A percentile compares a stretch with the other conserved stretches of the same genome.
phyloP scores from a whole-genome alignment of 2,113 vertebrate species.

The Austrofundulus limnaeus region DNA sequence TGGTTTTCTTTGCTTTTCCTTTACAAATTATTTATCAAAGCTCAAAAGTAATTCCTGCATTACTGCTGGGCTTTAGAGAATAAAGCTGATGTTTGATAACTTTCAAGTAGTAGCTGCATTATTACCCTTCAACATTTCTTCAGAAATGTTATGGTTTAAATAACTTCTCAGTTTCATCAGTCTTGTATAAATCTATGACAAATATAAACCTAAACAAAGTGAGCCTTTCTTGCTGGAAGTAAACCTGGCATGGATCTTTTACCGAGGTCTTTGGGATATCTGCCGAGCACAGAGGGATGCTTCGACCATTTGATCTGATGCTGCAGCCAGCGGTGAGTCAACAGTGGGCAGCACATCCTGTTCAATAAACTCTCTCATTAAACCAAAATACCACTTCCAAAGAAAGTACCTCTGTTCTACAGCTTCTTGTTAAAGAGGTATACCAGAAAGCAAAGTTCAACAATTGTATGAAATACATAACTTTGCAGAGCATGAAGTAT shows the following conservation, averaged over 20 bases:
- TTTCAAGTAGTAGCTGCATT: no score
- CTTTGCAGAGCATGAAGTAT: neutral
- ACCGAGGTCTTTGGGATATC: slow-evolving; percentile 41
- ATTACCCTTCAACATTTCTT: no score
- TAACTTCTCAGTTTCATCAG: slow-evolving; percentile 1
- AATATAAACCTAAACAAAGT: slow-evolving; percentile 18
- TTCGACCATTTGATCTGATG: slow-evolving; percentile 41
- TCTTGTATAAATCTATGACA: neutral
- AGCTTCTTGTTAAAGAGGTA: neutral
- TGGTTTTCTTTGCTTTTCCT: no score
- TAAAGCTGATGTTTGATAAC: no score
- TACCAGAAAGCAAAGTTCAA: neutral
- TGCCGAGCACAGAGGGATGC: slow-evolving; percentile 35
- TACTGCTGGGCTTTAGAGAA: no score
- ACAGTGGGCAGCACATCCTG: slow-evolving; percentile 28
- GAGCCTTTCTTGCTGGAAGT: slow-evolving; percentile 10
- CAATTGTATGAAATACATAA: neutral
- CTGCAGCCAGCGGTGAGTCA: slow-evolving; percentile 32
- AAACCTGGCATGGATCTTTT: slow-evolving; percentile 36
- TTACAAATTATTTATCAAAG: no score
- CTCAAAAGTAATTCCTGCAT: no score
- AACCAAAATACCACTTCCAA: slow-evolving; percentile 26
- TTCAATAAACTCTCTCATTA: slow-evolving; percentile 50
- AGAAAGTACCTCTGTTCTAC: neutral
- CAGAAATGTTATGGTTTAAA: no score